These are phyloP conservation scores for Sisor rabdophorus DNA, from an alignment of 2,113 vertebrate species.

Conservation along the genomic window DNA sequence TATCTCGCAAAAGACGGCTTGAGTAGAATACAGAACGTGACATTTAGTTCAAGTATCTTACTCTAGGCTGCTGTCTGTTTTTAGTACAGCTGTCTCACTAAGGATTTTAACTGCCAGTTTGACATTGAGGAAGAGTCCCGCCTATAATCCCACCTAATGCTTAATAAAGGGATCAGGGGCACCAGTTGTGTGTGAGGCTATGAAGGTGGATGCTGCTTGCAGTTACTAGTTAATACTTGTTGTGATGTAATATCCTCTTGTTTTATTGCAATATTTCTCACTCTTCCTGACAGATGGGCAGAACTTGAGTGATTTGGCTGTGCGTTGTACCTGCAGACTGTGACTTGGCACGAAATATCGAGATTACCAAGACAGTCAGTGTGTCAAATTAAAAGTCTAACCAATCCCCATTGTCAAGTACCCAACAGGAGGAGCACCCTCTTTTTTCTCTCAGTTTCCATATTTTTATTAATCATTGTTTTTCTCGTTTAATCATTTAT, in stretches of 20 bases:
- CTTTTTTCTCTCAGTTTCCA: background rate
- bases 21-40: constrained; percentile 4
- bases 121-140: background rate
- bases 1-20: background rate
- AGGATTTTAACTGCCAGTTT: background rate
- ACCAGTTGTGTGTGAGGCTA: background rate
- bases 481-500: background rate
- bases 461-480: background rate
- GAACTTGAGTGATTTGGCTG: constrained; percentile 40
- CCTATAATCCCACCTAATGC: background rate
- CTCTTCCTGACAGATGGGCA: constrained; percentile 7
- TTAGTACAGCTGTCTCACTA: constrained; percentile 13
- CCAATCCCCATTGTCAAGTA: constrained; percentile 66
- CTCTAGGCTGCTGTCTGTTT: background rate
- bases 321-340: constrained; percentile 23
- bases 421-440: constrained; percentile 55
- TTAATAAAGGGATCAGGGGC: background rate
- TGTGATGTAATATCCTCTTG: too few species aligned
- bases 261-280: constrained; percentile 7
- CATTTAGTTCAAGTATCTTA: background rate
- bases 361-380: constrained; percentile 66
- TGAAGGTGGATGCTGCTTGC: constrained; percentile 3
- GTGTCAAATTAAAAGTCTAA: constrained; percentile 71
- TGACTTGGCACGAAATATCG: constrained; percentile 60
- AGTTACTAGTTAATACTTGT: background rate